These are phyloP conservation scores for Euphonia xanthogaster DNA, from an alignment of 2,797 vertebrate species.

Conservation along the genomic window DNA sequence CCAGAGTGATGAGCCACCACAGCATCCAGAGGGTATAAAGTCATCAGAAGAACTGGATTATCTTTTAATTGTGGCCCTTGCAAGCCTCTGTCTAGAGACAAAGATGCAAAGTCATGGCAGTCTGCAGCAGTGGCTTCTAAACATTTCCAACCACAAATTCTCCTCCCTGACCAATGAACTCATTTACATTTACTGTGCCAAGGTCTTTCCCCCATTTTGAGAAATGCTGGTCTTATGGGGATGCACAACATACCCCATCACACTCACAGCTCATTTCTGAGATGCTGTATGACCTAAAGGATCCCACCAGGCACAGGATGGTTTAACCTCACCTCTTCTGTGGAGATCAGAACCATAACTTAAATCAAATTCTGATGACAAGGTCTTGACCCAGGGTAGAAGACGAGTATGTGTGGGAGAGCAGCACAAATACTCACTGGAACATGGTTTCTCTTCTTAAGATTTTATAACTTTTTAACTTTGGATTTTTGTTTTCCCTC, in stretches of 20 bases:
- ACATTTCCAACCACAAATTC: background rate
- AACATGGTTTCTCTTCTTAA: background rate
- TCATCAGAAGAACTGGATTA: background rate
- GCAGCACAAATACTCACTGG: background rate
- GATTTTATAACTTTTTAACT: background rate
- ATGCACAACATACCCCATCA: background rate
- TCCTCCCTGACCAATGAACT: background rate
- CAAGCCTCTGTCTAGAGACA: background rate
- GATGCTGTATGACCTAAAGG: background rate
- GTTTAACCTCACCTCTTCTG: background rate
- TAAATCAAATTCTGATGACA: background rate
- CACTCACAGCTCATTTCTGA: background rate
- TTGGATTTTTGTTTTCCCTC: background rate
- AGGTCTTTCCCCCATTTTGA: background rate
- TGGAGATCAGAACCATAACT: background rate
- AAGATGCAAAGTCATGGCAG: background rate
- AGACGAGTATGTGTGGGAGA: accelerated
- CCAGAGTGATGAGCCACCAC: background rate
- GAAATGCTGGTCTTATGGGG: background rate
- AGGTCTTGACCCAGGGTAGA: background rate
- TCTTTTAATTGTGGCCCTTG: background rate
- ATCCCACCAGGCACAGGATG: background rate
- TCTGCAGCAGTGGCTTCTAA: background rate
- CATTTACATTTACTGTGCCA: background rate
- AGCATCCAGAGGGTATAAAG: background rate